phyloP scores from a whole-genome alignment of 2,888 invertebrate species.

The Diachrysia chrysitis region DNA sequence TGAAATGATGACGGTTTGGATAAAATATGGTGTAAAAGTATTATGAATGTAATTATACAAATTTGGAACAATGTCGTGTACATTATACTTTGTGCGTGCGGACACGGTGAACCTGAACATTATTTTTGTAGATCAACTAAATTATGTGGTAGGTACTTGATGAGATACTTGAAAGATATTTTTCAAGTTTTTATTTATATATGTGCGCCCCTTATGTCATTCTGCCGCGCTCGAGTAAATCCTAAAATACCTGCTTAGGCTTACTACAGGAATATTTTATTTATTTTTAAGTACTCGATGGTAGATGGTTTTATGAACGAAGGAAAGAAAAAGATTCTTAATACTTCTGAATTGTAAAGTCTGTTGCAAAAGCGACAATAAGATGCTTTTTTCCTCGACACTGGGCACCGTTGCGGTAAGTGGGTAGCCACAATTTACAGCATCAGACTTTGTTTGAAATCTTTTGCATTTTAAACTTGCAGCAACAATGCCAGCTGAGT shows the following conservation, averaged over 20 bases:
- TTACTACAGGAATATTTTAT: too few species aligned
- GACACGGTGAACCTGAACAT: too few species aligned
- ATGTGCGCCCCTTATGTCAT: too few species aligned
- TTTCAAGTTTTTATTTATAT: too few species aligned
- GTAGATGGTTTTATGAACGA: background rate
- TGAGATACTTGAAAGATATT: too few species aligned
- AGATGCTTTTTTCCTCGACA: background rate
- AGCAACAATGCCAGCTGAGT: slow-evolving; percentile 4
- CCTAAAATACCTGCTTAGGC: too few species aligned
- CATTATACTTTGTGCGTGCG: background rate
- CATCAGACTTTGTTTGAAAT: background rate
- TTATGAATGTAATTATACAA: slow-evolving; percentile 33
- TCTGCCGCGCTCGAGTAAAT: too few species aligned
- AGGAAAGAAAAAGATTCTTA: background rate
- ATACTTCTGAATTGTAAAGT: background rate
- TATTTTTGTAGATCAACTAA: too few species aligned
- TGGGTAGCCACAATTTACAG: slow-evolving; percentile 4
- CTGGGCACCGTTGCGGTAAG: slow-evolving; percentile 4
- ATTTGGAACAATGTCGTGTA: background rate
- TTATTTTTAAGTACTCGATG: too few species aligned
- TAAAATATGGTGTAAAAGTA: slow-evolving; percentile 25
- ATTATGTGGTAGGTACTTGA: too few species aligned
- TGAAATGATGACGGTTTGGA: slow-evolving; percentile 11
- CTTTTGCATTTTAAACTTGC: slow-evolving; percentile 4
- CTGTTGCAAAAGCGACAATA: background rate